phyloP scores from a whole-genome alignment of 2,797 vertebrate species.

The Caiman crocodilus region DNA sequence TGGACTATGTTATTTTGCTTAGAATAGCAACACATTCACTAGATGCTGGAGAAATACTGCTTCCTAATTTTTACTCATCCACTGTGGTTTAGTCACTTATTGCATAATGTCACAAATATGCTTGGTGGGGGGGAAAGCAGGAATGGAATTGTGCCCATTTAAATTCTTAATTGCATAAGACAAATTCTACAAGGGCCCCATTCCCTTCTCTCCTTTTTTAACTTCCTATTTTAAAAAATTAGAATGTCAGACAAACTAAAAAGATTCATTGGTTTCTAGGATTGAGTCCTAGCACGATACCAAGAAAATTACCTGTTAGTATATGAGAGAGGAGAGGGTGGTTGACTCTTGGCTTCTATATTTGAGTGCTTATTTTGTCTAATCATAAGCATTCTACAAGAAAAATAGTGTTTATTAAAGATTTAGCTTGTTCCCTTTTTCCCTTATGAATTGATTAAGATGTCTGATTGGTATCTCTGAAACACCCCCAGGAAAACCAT shows the following conservation, averaged over 20 bases:
- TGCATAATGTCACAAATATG: constrained; percentile 13
- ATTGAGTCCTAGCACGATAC: not conserved
- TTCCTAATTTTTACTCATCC: constrained; percentile 33
- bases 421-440: not conserved
- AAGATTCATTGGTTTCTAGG: not conserved
- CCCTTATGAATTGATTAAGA: not conserved
- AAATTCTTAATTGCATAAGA: constrained; percentile 8
- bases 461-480: not conserved
- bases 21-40: too few species aligned
- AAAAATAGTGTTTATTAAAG: not conserved
- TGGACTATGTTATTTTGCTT: too few species aligned
- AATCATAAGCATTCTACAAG: not conserved
- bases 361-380: too few species aligned
- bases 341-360: not conserved
- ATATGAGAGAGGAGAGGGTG: not conserved
- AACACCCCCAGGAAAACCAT: not conserved
- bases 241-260: accelerated
- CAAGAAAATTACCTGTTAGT: not conserved
- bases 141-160: constrained; percentile 21
- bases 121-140: not conserved
- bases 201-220: not conserved
- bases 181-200: not conserved
- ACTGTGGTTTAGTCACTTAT: not conserved
- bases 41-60: not conserved
- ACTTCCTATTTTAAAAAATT: not conserved